phyloP scores from a whole-genome alignment of 1,140 invertebrate genomes.

The Neodiprion pinetum region DNA sequence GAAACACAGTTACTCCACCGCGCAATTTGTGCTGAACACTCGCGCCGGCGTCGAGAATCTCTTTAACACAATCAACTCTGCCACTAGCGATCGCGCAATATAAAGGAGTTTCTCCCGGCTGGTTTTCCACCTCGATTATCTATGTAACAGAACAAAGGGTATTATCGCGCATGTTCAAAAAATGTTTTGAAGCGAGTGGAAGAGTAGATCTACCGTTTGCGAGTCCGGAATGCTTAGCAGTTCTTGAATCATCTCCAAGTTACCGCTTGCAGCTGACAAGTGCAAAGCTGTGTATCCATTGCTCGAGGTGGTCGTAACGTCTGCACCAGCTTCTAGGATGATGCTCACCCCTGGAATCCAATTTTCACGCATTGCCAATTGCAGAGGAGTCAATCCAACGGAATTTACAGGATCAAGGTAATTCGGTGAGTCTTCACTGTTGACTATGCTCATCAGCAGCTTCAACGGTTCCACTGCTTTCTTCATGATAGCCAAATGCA shows the following conservation, averaged over 20 bases:
- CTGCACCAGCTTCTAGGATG: conserved; percentile 73
- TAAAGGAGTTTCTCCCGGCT: conserved; percentile 61
- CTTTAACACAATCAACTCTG: conserved; percentile 56
- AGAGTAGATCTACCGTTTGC: conserved; percentile 40
- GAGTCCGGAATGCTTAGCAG: conserved; percentile 66
- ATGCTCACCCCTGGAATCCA: conserved; percentile 66
- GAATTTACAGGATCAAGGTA: conserved; percentile 54
- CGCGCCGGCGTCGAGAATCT: conserved; percentile 59
- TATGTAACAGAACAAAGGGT: conserved; percentile 22
- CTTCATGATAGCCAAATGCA: conserved; percentile 66
- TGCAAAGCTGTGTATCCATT: conserved; percentile 67
- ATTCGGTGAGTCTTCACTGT: conserved; percentile 43
- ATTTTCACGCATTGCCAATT: conserved; percentile 53
- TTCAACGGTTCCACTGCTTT: conserved; percentile 56
- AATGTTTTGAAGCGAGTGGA: not conserved
- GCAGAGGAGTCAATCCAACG: conserved; percentile 57
- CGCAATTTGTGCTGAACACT: conserved; percentile 50
- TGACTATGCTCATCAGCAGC: conserved; percentile 53
- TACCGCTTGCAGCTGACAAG: conserved; percentile 66
- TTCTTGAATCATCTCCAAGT: conserved; percentile 68
- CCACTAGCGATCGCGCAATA: conserved; percentile 61
- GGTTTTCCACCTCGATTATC: conserved; percentile 46
- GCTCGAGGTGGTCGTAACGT: conserved; percentile 70
- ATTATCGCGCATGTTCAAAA: not conserved
- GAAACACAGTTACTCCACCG: conserved; percentile 55